phyloP scores from a whole-genome alignment of 2,113 vertebrate genomes.

The Nycticryphes semicollaris region DNA sequence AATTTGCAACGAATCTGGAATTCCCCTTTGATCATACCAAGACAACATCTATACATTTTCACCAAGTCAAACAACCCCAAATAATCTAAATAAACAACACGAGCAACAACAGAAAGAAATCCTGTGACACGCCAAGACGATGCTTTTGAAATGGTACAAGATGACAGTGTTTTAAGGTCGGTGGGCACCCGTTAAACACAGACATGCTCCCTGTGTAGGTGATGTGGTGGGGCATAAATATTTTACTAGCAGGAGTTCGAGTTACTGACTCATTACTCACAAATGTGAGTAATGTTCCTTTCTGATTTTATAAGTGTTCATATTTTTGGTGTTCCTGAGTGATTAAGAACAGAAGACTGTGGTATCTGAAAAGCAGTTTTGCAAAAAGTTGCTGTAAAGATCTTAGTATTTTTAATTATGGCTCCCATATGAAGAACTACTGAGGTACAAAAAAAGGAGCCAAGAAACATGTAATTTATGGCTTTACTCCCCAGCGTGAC shows the following conservation, averaged over 20 bases:
- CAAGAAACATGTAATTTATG: not conserved
- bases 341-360: not conserved
- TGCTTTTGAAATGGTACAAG: not conserved
- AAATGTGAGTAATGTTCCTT: slow-evolving; percentile 32
- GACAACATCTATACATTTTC: not conserved
- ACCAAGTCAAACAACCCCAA: not conserved
- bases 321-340: not conserved
- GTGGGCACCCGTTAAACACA: accelerated
- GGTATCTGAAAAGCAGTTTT: not conserved
- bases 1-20: not conserved
- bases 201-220: slow-evolving; percentile 1
- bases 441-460: not conserved
- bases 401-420: not conserved
- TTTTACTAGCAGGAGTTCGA: slow-evolving; percentile 32
- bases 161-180: not conserved
- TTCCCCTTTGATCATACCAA: slow-evolving; percentile 22
- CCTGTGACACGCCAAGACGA: not conserved
- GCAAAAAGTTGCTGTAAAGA: not conserved
- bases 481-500: not conserved
- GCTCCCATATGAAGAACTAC: not conserved
- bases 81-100: not conserved
- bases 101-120: not conserved
- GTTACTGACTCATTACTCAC: slow-evolving; percentile 22
- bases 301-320: not conserved
- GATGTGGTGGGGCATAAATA: slow-evolving; percentile 14